Evolutionary conservation across 2,797 vertebrate species (phyloP).

Genomic region (Delichon dasypus): DNA sequence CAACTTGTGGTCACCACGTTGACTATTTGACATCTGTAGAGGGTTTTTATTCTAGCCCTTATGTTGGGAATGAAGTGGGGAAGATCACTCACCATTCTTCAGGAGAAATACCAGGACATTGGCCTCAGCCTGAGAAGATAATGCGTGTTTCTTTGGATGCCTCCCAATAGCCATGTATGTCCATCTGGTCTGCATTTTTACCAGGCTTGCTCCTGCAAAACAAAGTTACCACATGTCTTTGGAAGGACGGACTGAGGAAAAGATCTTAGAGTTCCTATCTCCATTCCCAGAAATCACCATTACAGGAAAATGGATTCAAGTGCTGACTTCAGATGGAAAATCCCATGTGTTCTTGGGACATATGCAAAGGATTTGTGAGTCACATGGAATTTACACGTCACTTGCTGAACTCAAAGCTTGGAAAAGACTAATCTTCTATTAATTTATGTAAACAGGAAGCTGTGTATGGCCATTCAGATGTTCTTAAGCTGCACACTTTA

Average conservation of each 20-base stretch:
- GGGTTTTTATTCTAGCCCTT: background rate
- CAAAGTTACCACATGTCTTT: background rate
- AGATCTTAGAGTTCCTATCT: background rate
- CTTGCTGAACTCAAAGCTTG: constrained; percentile 36
- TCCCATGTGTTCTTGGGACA: background rate
- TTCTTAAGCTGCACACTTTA: background rate
- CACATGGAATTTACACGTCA: constrained; percentile 29
- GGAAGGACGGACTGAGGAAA: background rate
- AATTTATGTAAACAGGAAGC: constrained; percentile 58
- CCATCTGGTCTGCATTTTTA: constrained; percentile 29
- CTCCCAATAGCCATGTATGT: background rate
- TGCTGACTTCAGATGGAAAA: background rate
- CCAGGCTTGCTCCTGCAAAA: background rate
- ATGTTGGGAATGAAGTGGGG: accelerated
- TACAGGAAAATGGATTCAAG: background rate
- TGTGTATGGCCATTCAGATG: background rate
- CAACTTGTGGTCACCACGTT: background rate
- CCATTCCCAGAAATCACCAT: background rate
- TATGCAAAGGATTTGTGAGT: constrained; percentile 45
- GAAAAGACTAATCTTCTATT: constrained; percentile 30
- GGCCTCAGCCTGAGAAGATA: background rate
- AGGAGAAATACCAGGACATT: background rate
- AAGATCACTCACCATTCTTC: background rate
- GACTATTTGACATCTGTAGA: background rate
- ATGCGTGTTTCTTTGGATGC: background rate